These are phyloP conservation scores for Gila orcuttii DNA, from an alignment of 2,113 vertebrate genomes.

Conservation along the genomic window DNA sequence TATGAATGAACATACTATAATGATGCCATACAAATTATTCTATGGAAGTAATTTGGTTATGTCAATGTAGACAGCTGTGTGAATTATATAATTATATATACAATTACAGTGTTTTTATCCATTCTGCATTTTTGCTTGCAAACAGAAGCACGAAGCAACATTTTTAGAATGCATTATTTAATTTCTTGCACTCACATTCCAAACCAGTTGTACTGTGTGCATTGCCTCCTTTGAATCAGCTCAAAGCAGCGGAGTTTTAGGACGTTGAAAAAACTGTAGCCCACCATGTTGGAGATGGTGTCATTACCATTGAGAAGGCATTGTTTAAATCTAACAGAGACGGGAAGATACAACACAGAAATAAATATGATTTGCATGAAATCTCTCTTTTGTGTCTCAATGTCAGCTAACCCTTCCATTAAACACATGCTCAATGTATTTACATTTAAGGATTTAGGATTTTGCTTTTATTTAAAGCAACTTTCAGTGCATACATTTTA, in stretches of 20 bases:
- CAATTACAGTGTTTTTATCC: not conserved
- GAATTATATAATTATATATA: not conserved
- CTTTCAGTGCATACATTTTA: too few species aligned
- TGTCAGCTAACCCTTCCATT: not conserved
- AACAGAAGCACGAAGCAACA: not conserved
- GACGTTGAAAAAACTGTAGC: constrained; percentile 85
- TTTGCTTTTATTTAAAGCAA: not conserved
- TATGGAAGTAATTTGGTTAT: not conserved
- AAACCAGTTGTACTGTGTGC: constrained; percentile 75
- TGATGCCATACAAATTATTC: not conserved
- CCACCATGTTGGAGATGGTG: constrained; percentile 82
- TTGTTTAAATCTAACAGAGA: constrained; percentile 78
- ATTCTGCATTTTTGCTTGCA: not conserved
- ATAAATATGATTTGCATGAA: not conserved
- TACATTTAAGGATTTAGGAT: not conserved
- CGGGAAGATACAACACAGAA: not conserved
- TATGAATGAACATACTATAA: not conserved
- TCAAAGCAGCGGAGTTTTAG: constrained; percentile 85
- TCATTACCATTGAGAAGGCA: constrained; percentile 81
- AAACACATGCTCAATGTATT: not conserved
- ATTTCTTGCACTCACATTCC: constrained; percentile 69
- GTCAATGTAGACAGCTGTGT: not conserved
- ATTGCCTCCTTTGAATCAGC: constrained; percentile 75
- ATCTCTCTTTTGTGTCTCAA: not conserved
- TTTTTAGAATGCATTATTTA: not conserved